Base-by-base conservation (phyloP, 2,888 invertebrate genomes). In the Choristoneura rosaceana region DNA sequence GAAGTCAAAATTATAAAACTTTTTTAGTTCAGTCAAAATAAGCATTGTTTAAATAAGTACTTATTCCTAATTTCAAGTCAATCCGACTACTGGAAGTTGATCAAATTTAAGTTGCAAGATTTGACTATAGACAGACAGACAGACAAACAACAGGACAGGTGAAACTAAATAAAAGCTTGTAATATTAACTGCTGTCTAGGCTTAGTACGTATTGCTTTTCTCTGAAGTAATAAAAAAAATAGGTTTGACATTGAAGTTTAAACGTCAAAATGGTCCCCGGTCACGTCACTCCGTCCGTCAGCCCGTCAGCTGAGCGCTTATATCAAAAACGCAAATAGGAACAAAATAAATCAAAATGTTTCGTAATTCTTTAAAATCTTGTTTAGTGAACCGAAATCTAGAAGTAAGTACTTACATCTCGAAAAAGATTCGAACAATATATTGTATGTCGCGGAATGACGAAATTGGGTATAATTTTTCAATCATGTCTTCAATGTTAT, bases 331-430 rank as follows among this genome's bases (percentile, higher is more conserved):
- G 67, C 58, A 73, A 75, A 75, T 64, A 70, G 61, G 69, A 38
- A 65, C 60, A 68, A 71, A 74, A 70, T 59, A 64, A 59, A 59
- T 59, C 33, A 76, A 73, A 50, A 91, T 91, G 91, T 84, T 89
- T 79, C 85, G 90, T 63, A 87, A 83, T 74, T 83, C 82, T 34
- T 65, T 87, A 52, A 87, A 79, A 76, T 70, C 80, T 52, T 79
- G 77, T 50, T 66, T 84, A 43, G 70, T 84, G 34, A 65, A 77
- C 38, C 83, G 77, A 77, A 80, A 77, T 63, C 78, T 81, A 77
- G 86, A 87, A 79, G 89, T 89, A 84, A 83, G 81, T 80, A 61
- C n/a, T 15, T 2, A 43, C 14, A 34, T 10, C 2, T 12, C 12
- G 3, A 12, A 10, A 55, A 10, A 12, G 4, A 25, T n/a, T 7